Evolutionary conservation across 2,113 vertebrate species (phyloP).

Genomic region (Nanorana parkeri): DNA sequence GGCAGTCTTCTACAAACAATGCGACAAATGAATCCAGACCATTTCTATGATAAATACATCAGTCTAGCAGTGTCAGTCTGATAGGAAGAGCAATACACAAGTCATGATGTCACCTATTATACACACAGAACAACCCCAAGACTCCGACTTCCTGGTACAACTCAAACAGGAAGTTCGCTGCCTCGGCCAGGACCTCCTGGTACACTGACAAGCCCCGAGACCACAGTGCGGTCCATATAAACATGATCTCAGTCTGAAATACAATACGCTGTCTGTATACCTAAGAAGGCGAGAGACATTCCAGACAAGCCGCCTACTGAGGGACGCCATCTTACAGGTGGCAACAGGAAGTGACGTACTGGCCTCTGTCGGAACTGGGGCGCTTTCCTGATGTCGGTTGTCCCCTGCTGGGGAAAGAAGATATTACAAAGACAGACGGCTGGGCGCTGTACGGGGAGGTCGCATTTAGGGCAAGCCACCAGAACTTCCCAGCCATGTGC

Average conservation of each 20-base stretch:
- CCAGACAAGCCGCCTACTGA: conserved; percentile 55
- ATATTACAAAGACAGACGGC: too few species aligned
- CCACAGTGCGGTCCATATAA: too few species aligned
- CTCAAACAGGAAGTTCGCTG: neutral
- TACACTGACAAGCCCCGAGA: neutral
- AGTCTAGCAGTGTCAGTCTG: neutral
- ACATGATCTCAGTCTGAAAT: neutral
- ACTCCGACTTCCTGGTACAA: too few species aligned
- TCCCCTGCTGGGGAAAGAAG: too few species aligned
- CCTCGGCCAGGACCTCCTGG: neutral
- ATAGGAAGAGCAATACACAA: neutral
- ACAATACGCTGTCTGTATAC: conserved; percentile 59
- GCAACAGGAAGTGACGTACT: conserved; percentile 62
- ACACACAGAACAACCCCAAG: too few species aligned
- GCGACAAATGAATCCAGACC: too few species aligned
- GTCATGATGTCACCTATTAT: too few species aligned
- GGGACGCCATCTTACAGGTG: conserved; percentile 62
- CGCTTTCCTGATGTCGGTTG: neutral
- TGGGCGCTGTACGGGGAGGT: too few species aligned
- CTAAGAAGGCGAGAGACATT: conserved; percentile 65
- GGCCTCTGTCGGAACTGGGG: neutral
- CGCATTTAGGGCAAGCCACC: too few species aligned
- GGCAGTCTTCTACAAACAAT: too few species aligned
- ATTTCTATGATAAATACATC: too few species aligned
- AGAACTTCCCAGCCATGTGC: too few species aligned